A percentile compares a stretch with the other conserved stretches of the same genome.
Evolutionary conservation across 2,797 vertebrate species (phyloP).

Genomic region (Anabacerthia variegaticeps): DNA sequence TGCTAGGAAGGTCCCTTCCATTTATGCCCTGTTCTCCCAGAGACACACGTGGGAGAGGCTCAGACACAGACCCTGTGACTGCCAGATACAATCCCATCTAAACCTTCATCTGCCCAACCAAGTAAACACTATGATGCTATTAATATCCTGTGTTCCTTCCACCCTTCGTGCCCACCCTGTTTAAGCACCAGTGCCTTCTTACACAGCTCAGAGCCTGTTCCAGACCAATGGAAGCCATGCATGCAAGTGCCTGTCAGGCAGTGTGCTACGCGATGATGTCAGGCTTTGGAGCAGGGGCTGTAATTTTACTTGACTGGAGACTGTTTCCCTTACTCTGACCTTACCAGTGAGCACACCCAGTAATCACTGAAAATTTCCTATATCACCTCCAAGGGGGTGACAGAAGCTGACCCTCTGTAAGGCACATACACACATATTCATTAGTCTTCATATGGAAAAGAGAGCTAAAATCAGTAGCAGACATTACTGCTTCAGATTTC

Average conservation of each 20-base stretch:
- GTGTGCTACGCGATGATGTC: neutral
- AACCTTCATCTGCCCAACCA: neutral
- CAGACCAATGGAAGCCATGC: neutral
- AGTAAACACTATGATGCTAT: neutral
- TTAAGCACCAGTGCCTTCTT: neutral
- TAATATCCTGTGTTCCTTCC: neutral
- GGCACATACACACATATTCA: neutral
- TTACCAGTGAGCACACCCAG: neutral
- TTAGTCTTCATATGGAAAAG: neutral
- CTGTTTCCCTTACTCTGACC: neutral
- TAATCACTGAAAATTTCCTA: neutral
- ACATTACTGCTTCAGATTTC: neutral
- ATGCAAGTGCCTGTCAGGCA: neutral
- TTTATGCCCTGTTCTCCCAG: neutral
- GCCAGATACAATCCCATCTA: neutral
- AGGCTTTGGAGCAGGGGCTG: neutral
- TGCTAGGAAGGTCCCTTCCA: neutral
- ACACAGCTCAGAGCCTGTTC: neutral
- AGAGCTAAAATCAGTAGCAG: neutral
- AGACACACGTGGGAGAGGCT: neutral
- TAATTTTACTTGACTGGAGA: neutral
- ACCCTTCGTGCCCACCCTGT: neutral
- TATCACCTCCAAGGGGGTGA: neutral
- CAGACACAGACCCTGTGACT: fast-evolving
- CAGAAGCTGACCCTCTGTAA: neutral